Percentiles rank a stretch among this genome's conserved stretches.
These are phyloP conservation scores for Clunio marinus DNA, from an alignment of 2,888 invertebrate species.

Conservation along the genomic window DNA sequence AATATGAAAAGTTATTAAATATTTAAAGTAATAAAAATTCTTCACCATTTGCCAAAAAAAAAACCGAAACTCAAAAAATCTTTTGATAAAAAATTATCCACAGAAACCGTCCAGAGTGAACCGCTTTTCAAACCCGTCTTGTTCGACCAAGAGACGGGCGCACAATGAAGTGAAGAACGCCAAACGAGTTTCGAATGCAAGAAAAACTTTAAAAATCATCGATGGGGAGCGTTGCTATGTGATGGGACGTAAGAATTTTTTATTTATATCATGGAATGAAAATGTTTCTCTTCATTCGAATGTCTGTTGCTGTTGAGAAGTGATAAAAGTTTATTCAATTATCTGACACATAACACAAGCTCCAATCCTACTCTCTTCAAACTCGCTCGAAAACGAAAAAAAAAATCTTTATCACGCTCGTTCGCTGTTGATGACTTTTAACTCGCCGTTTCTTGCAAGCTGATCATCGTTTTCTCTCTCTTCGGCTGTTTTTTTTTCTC, in stretches of 20 bases:
- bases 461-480: too few relatives aligned
- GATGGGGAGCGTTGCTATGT: background rate
- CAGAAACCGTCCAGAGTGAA: background rate
- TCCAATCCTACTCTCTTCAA: too few relatives aligned
- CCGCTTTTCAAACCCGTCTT: slow-evolving; percentile 28
- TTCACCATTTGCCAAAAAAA: slow-evolving; percentile 16
- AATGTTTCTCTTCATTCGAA: too few relatives aligned
- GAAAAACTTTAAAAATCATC: slow-evolving; percentile 12
- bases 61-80: slow-evolving; percentile 15
- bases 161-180: slow-evolving; percentile 27
- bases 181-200: slow-evolving; percentile 35
- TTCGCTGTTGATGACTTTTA: background rate
- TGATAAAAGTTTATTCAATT: too few relatives aligned
- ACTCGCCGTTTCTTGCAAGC: too few relatives aligned
- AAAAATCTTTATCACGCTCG: slow-evolving; percentile 5
- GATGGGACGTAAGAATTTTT: background rate
- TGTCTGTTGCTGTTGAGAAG: too few relatives aligned
- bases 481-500: too few relatives aligned
- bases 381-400: too few relatives aligned
- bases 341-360: background rate
- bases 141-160: slow-evolving; percentile 33
- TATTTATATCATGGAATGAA: background rate
- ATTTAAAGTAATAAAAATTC: background rate
- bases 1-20: too few relatives aligned
- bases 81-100: background rate